Evolutionary conservation across 2,113 vertebrate genomes (phyloP).

Genomic region (Taxidea taxus): DNA sequence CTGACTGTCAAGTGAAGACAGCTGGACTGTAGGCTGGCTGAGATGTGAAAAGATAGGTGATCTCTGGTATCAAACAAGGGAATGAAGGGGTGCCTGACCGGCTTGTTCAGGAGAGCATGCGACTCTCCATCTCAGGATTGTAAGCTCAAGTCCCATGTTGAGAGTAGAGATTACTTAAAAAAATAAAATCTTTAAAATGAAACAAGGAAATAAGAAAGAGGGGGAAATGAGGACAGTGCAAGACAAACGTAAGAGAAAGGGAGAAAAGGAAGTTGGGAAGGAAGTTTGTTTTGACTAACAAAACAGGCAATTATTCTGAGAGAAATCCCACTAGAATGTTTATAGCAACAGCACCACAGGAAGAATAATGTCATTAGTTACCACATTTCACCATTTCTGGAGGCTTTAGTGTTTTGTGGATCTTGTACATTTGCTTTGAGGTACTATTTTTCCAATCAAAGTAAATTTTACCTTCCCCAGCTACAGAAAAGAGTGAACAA

Average conservation of each 20-base stretch:
- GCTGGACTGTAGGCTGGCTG: neutral
- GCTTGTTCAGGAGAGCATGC: neutral
- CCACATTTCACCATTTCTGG: neutral
- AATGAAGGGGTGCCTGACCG: neutral
- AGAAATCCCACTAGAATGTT: conserved; percentile 2
- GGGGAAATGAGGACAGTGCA: neutral
- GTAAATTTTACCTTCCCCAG: neutral
- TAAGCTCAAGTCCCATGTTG: neutral
- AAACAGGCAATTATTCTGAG: neutral
- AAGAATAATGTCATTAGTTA: neutral
- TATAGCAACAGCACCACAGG: neutral
- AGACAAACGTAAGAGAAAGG: neutral
- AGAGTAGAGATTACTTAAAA: neutral
- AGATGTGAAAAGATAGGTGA: neutral
- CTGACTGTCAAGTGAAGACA: neutral
- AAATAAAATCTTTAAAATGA: neutral
- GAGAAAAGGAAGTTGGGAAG: neutral
- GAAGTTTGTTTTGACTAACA: neutral
- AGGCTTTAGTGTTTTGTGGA: neutral
- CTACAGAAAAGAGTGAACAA: neutral
- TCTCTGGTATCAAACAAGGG: neutral
- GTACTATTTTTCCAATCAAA: conserved; percentile 19
- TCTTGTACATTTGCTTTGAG: neutral
- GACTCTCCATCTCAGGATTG: neutral
- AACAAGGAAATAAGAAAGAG: neutral